These are phyloP conservation scores for Ceramica pisi DNA, from an alignment of 2,888 invertebrate species.

Conservation along the genomic window DNA sequence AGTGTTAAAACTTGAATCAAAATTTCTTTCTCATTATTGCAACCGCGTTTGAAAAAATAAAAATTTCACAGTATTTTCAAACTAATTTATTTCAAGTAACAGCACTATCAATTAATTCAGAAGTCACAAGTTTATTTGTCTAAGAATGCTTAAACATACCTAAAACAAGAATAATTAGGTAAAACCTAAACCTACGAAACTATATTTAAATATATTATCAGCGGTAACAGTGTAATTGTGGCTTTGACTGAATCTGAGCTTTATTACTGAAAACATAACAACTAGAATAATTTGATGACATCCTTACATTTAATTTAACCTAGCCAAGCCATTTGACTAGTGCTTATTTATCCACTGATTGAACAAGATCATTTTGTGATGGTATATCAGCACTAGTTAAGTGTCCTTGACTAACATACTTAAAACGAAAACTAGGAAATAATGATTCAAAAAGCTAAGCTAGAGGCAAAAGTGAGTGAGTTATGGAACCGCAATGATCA, in stretches of 20 bases:
- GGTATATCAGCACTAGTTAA: neutral
- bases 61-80: neutral
- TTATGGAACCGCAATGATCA: neutral
- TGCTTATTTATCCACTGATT: too few relatives aligned
- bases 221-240: neutral
- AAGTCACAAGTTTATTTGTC: neutral
- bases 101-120: neutral
- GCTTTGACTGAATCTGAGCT: neutral
- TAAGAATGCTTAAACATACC: neutral
- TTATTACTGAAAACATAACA: neutral
- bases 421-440: neutral
- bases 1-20: slow-evolving; percentile 19
- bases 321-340: too few relatives aligned
- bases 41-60: neutral
- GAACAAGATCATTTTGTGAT: too few relatives aligned
- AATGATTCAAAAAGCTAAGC: neutral
- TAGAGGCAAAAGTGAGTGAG: neutral
- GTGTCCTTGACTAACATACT: neutral
- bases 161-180: neutral
- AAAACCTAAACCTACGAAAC: neutral
- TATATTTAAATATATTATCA: too few relatives aligned
- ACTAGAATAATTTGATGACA: neutral
- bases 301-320: neutral
- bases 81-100: slow-evolving; percentile 14
- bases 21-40: neutral